Evolutionary conservation across 2,797 vertebrate genomes (phyloP).

Genomic region (Mionectes olivaceus): DNA sequence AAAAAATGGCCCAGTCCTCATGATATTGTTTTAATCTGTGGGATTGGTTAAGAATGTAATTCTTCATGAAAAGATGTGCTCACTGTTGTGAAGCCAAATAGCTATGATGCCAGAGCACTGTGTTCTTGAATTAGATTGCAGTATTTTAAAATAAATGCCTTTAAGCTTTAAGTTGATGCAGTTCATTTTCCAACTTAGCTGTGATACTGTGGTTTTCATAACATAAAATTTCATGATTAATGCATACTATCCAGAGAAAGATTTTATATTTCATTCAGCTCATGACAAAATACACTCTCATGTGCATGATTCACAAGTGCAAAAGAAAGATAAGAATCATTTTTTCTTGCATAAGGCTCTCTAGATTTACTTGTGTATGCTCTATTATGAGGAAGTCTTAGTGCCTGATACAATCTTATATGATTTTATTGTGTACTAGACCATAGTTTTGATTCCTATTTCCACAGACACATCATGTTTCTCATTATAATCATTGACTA

Average conservation of each 20-base stretch:
- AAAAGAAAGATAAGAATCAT: conserved; percentile 15
- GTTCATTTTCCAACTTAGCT: conserved; percentile 50
- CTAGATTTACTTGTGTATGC: not conserved
- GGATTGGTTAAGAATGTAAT: conserved; percentile 49
- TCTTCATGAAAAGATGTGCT: conserved; percentile 61
- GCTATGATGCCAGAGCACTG: conserved; percentile 8
- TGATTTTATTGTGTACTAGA: not conserved
- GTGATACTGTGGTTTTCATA: conserved; percentile 2
- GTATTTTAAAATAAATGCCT: conserved; percentile 60
- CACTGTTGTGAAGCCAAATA: conserved; percentile 45
- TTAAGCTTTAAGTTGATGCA: conserved; percentile 49
- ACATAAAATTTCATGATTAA: conserved; percentile 32
- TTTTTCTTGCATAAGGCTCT: not conserved
- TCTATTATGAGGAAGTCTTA: not conserved
- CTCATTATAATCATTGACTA: conserved; percentile 1
- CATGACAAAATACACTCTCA: conserved; percentile 9
- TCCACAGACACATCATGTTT: not conserved
- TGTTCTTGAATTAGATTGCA: conserved; percentile 47
- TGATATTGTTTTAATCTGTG: conserved; percentile 51
- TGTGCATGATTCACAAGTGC: not conserved
- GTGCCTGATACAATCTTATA: not conserved
- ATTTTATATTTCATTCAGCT: conserved; percentile 20
- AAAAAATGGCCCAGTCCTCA: conserved; percentile 4
- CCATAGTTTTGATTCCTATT: not conserved
- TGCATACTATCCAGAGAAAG: not conserved